A percentile compares a stretch with the other conserved stretches of the same genome.
These are phyloP conservation scores for Miniopterus natalensis DNA, from an alignment of 2,113 vertebrate species.

Conservation along the genomic window DNA sequence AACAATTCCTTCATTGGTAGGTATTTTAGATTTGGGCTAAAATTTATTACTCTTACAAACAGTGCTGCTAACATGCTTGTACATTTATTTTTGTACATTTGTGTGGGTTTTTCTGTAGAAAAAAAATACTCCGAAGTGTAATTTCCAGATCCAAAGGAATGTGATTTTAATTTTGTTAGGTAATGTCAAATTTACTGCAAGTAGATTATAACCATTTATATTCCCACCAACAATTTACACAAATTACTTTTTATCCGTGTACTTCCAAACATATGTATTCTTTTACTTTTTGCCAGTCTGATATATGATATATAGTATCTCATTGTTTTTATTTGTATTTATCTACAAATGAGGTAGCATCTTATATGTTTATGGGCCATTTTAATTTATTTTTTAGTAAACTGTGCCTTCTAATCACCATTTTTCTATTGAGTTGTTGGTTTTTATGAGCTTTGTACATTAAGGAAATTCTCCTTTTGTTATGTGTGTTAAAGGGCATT, in stretches of 20 bases:
- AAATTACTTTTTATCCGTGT: not conserved
- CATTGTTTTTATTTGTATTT: conserved; percentile 37
- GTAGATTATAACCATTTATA: not conserved
- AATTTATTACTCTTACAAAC: not conserved
- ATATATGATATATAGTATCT: conserved; percentile 5
- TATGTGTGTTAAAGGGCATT: not conserved
- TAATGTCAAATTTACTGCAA: not conserved
- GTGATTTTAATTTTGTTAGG: conserved; percentile 28
- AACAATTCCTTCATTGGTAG: not conserved
- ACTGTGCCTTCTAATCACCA: not conserved
- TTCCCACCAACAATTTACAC: not conserved
- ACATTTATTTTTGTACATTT: not conserved
- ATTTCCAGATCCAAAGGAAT: conserved; percentile 8
- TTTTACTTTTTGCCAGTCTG: conserved; percentile 30
- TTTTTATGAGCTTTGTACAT: not conserved
- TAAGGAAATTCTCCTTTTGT: conserved; percentile 28
- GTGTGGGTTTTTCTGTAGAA: not conserved
- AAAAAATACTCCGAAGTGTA: not conserved
- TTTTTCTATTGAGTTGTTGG: not conserved
- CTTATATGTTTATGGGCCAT: not conserved
- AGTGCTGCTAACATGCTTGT: not conserved
- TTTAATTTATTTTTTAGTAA: not conserved
- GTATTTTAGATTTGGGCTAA: not conserved
- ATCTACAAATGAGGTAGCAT: not conserved
- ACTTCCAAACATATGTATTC: not conserved